Percentiles rank a stretch among this genome's conserved stretches.
Conservation (phyloP, 2,113 vertebrate genomes). For the Mesembrinibis cayennensis region DNA sequence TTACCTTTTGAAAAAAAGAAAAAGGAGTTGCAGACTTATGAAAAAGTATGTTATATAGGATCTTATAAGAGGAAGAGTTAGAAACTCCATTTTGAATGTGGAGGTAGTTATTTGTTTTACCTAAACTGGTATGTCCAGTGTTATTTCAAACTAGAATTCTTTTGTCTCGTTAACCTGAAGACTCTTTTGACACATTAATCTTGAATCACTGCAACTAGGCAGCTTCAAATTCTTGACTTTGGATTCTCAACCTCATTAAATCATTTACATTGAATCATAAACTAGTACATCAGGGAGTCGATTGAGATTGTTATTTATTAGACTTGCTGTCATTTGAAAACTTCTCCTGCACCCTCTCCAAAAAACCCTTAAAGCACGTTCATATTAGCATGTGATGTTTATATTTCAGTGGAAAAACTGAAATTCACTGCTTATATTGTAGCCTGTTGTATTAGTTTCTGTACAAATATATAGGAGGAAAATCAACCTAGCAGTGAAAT, state of each 20-base stretch:
- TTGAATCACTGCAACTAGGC: not conserved
- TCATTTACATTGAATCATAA: not conserved
- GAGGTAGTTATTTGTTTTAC: not conserved
- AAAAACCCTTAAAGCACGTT: not conserved
- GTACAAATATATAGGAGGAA: not conserved
- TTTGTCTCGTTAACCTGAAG: not conserved
- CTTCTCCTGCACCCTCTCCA: not conserved
- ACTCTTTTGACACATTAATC: not conserved
- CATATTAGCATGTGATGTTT: not conserved
- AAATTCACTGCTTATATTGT: not conserved
- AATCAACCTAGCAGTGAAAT: not conserved
- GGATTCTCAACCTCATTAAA: not conserved
- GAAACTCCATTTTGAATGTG: not conserved
- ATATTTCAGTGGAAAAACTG: not conserved
- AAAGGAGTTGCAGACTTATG: not conserved
- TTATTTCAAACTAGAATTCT: not conserved
- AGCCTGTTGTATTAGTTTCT: not conserved
- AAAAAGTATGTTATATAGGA: not conserved
- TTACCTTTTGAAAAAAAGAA: not conserved
- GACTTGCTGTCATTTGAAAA: not conserved
- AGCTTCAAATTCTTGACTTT: not conserved
- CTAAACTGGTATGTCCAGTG: not conserved
- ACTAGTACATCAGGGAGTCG: not conserved
- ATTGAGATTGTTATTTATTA: not conserved
- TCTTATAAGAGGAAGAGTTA: not conserved